These are phyloP conservation scores for Vulpes ferrilata DNA, from an alignment of 2,113 vertebrate genomes.

Conservation along the genomic window DNA sequence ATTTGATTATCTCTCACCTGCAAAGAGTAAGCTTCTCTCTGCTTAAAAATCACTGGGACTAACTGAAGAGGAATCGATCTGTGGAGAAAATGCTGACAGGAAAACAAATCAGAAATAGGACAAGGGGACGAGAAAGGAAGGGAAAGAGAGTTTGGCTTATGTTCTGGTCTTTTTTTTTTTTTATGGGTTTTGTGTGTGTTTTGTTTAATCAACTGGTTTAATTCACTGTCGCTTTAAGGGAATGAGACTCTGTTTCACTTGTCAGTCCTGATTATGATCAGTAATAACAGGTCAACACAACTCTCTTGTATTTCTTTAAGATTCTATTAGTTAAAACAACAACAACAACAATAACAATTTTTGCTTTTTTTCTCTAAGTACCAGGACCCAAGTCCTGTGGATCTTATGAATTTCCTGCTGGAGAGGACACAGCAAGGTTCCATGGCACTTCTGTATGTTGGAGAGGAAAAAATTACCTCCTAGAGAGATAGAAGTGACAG, in stretches of 20 bases:
- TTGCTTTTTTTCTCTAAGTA: neutral
- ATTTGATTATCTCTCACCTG: slow-evolving; percentile 89
- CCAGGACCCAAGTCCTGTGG: neutral
- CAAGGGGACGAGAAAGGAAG: slow-evolving; percentile 75
- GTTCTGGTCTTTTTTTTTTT: slow-evolving; percentile 40
- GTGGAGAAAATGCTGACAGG: slow-evolving; percentile 87
- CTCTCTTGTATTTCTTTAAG: slow-evolving; percentile 18
- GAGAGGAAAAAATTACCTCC: neutral
- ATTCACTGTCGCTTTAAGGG: slow-evolving; percentile 22
- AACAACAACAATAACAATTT: neutral
- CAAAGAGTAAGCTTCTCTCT: slow-evolving; percentile 87
- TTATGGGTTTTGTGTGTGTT: neutral
- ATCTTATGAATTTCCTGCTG: neutral
- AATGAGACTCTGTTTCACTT: slow-evolving; percentile 55
- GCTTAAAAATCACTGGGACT: slow-evolving; percentile 87
- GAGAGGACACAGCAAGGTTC: neutral
- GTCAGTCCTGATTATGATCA: slow-evolving; percentile 67
- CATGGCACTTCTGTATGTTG: neutral
- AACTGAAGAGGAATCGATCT: slow-evolving; percentile 86
- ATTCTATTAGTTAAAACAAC: neutral
- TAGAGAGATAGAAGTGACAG: neutral
- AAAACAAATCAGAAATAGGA: slow-evolving; percentile 84
- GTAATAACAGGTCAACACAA: slow-evolving; percentile 1
- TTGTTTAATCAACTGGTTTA: slow-evolving; percentile 24
- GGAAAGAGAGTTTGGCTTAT: slow-evolving; percentile 77